These are phyloP conservation scores for Centruroides sculpturatus DNA, from an alignment of 1,140 invertebrate species.

Conservation along the genomic window DNA sequence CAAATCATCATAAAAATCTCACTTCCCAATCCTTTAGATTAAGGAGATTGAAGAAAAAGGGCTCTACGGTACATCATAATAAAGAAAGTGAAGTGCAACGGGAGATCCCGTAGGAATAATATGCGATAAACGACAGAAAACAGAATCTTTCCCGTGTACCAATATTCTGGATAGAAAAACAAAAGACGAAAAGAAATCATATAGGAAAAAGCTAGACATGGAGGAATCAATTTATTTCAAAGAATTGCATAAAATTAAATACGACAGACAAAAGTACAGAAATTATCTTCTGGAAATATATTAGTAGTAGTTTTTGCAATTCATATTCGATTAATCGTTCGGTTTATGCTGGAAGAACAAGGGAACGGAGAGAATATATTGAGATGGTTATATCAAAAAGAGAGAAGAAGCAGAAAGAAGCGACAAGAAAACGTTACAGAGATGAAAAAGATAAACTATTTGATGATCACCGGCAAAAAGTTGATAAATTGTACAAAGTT, in stretches of 20 bases:
- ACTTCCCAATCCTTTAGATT: slow-evolving; percentile 8
- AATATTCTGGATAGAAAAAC: slow-evolving; percentile 1
- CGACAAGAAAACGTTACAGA: neutral
- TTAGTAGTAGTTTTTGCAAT: neutral
- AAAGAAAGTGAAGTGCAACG: slow-evolving; percentile 1
- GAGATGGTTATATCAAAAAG: neutral
- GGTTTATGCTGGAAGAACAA: neutral
- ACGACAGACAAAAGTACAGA: neutral
- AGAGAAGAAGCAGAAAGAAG: neutral
- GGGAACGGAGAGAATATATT: neutral
- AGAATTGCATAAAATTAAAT: neutral
- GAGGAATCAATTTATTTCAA: neutral
- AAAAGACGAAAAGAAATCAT: neutral
- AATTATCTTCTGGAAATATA: neutral
- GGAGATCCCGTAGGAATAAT: neutral
- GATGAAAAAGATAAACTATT: neutral
- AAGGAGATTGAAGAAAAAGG: neutral
- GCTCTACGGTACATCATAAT: neutral
- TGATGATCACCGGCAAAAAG: neutral
- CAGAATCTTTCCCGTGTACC: neutral
- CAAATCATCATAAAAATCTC: slow-evolving; percentile 12
- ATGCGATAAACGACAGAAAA: neutral
- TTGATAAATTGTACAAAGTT: too few species aligned
- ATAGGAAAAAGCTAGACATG: neutral
- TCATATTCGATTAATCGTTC: neutral